phyloP scores from a whole-genome alignment of 2,113 vertebrate species.

The Noctilio leporinus region DNA sequence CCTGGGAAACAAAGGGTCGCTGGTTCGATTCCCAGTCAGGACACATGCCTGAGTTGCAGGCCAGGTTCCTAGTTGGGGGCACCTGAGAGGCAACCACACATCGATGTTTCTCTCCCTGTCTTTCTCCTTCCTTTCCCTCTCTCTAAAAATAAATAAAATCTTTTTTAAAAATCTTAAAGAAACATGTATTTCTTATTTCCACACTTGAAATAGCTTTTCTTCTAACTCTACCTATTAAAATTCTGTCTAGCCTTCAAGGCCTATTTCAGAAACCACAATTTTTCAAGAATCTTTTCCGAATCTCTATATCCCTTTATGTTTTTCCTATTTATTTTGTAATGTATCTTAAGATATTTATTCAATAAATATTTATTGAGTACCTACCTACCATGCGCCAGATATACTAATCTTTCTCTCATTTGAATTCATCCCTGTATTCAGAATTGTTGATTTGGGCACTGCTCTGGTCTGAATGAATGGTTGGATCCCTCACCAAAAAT shows the following conservation, averaged over 20 bases:
- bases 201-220: not conserved
- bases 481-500: not conserved
- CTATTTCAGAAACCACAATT: not conserved
- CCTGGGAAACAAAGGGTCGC: too few relatives aligned
- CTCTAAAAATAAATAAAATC: too few relatives aligned
- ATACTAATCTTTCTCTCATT: not conserved
- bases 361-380: not conserved
- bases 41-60: too few relatives aligned
- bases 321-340: not conserved
- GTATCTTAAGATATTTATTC: not conserved
- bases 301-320: not conserved
- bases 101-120: too few relatives aligned
- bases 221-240: not conserved
- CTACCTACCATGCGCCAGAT: not conserved
- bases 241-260: not conserved
- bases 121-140: too few relatives aligned
- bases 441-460: not conserved
- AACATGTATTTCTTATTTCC: not conserved
- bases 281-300: not conserved
- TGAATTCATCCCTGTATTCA: not conserved
- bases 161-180: slow-evolving; percentile 19
- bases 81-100: too few relatives aligned
- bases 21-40: too few relatives aligned
- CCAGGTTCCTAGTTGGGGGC: too few relatives aligned
- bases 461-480: not conserved